Evolutionary conservation across 2,797 vertebrate genomes (phyloP).

Genomic region (Microtus californicus): DNA sequence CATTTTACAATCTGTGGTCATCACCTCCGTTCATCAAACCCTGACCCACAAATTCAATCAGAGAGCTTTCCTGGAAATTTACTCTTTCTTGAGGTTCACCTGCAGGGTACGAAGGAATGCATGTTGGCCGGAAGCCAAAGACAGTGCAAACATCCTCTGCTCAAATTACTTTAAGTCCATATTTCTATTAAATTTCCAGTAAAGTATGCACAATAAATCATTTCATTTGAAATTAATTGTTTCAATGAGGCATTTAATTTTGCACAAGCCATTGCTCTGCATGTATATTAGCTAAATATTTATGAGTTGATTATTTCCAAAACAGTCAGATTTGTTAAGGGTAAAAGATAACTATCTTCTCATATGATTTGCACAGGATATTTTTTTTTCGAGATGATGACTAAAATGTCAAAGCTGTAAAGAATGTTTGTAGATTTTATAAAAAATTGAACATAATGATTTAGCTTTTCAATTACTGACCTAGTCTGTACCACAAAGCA

Average conservation of each 20-base stretch:
- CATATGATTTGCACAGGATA: conserved; percentile 80
- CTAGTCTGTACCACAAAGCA: conserved; percentile 41
- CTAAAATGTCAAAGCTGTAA: conserved; percentile 75
- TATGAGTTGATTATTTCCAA: conserved; percentile 86
- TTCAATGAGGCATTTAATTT: conserved; percentile 87
- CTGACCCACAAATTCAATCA: conserved; percentile 80
- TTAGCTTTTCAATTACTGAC: conserved; percentile 74
- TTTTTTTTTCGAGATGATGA: conserved; percentile 73
- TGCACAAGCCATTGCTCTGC: conserved; percentile 80
- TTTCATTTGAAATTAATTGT: conserved; percentile 88
- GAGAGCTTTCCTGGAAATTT: conserved; percentile 83
- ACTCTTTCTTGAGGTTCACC: conserved; percentile 85
- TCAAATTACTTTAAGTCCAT: conserved; percentile 84
- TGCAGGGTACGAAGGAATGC: conserved; percentile 82
- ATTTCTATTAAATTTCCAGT: conserved; percentile 87
- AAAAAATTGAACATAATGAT: conserved; percentile 67
- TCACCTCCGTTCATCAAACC: conserved; percentile 72
- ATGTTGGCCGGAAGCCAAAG: conserved; percentile 81
- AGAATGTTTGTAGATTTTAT: conserved; percentile 71
- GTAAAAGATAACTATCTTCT: conserved; percentile 80
- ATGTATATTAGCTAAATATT: conserved; percentile 87
- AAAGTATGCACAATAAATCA: conserved; percentile 86
- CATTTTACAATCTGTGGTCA: conserved; percentile 63
- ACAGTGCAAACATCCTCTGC: conserved; percentile 84
- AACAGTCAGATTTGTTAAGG: conserved; percentile 84